Conservation (phyloP, 2,113 vertebrate species). For the Xerus inauris region DNA sequence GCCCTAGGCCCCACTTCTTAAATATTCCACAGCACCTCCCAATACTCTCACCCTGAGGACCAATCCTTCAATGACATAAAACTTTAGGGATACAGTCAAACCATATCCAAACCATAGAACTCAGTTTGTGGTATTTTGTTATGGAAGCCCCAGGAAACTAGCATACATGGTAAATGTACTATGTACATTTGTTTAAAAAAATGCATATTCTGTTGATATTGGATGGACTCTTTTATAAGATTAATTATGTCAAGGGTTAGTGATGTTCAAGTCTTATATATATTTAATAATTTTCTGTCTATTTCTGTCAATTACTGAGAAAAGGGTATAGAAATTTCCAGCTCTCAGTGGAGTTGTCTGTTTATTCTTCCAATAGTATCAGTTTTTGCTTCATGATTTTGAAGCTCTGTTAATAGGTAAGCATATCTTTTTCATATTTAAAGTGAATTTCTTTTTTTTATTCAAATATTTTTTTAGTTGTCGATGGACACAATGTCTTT, state of each 20-base stretch:
- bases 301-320: background rate
- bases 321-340: background rate
- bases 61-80: too few species aligned
- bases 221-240: background rate
- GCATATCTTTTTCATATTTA: background rate
- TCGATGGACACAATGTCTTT: too few species aligned
- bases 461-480: too few species aligned
- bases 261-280: background rate
- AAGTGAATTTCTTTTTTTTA: background rate
- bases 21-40: too few species aligned
- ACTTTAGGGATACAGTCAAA: too few species aligned
- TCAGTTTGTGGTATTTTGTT: background rate
- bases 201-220: background rate
- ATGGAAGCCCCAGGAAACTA: background rate
- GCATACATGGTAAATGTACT: background rate
- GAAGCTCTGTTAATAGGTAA: background rate
- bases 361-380: background rate
- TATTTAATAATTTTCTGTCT: background rate
- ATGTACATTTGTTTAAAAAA: background rate
- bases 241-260: background rate
- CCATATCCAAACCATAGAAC: too few species aligned
- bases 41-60: too few species aligned
- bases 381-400: background rate
- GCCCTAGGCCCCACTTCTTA: too few species aligned
- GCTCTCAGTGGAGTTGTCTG: background rate